A percentile compares a stretch with the other conserved stretches of the same genome.
Conservation (phyloP, 2,113 vertebrate genomes). For the Martes martes region DNA sequence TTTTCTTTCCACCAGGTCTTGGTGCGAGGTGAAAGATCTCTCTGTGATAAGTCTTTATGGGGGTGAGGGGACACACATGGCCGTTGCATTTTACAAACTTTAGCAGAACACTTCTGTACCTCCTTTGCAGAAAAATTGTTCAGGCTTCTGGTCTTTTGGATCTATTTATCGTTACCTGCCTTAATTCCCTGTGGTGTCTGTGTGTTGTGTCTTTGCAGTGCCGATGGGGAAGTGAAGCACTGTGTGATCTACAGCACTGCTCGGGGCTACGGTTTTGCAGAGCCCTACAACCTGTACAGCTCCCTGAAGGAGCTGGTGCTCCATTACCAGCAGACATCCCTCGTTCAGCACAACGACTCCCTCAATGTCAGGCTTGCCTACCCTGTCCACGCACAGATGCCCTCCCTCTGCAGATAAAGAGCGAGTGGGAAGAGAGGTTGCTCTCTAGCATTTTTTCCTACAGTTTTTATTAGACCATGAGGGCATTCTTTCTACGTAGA, state of each 20-base stretch:
- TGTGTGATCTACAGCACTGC: conserved; percentile 97
- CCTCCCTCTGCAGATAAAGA: conserved; percentile 89
- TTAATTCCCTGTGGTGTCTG: background rate
- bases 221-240: conserved; percentile 95
- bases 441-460: conserved; percentile 83
- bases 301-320: conserved; percentile 96
- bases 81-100: background rate
- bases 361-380: conserved; percentile 95
- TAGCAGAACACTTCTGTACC: background rate
- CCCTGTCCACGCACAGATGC: conserved; percentile 93
- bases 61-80: background rate
- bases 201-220: conserved; percentile 81
- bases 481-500: conserved; percentile 98
- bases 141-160: background rate
- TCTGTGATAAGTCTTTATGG: background rate
- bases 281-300: conserved; percentile 95
- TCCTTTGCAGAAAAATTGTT: background rate
- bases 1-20: background rate
- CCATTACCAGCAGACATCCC: conserved; percentile 95
- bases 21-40: background rate
- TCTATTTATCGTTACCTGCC: background rate
- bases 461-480: conserved; percentile 87
- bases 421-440: conserved; percentile 41
- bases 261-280: conserved; percentile 94
- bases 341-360: conserved; percentile 96